phyloP scores from a whole-genome alignment of 2,888 invertebrate genomes.

The Diplazon laetatorius region DNA sequence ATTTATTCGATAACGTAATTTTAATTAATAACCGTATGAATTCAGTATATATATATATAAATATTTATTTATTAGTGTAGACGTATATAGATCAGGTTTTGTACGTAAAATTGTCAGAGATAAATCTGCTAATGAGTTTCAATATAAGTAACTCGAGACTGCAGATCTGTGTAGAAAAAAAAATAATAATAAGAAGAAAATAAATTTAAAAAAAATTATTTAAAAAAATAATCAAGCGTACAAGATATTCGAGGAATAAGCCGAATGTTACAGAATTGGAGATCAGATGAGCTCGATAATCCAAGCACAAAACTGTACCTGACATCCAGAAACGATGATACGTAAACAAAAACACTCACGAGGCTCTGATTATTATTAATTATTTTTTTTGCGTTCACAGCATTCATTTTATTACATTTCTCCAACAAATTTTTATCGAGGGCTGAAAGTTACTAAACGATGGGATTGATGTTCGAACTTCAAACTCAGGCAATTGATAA shows the following conservation, averaged over 20 bases:
- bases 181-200: too few species aligned
- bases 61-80: conserved; percentile 16
- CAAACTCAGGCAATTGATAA: conserved; percentile 46
- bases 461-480: conserved; percentile 12
- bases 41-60: too few species aligned
- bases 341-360: conserved; percentile 20
- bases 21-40: conserved; percentile 5
- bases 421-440: too few species aligned
- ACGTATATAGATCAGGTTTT: conserved; percentile 56
- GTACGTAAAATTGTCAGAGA: conserved; percentile 48
- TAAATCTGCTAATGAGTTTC: conserved; percentile 26
- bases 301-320: conserved; percentile 57
- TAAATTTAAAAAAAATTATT: conserved; percentile 30
- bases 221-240: neutral
- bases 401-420: too few species aligned
- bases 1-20: conserved; percentile 27
- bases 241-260: conserved; percentile 1
- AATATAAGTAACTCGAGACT: conserved; percentile 35
- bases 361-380: conserved; percentile 11
- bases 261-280: conserved; percentile 33
- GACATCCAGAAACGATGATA: conserved; percentile 44
- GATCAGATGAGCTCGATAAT: conserved; percentile 40
- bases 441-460: neutral
- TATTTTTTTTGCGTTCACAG: too few species aligned
- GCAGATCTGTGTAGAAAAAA: conserved; percentile 36